Evolutionary conservation across 2,113 vertebrate species (phyloP), one percentile per base, ranked within the genome.

Genomic region (Phoenicopterus ruber): DNA sequence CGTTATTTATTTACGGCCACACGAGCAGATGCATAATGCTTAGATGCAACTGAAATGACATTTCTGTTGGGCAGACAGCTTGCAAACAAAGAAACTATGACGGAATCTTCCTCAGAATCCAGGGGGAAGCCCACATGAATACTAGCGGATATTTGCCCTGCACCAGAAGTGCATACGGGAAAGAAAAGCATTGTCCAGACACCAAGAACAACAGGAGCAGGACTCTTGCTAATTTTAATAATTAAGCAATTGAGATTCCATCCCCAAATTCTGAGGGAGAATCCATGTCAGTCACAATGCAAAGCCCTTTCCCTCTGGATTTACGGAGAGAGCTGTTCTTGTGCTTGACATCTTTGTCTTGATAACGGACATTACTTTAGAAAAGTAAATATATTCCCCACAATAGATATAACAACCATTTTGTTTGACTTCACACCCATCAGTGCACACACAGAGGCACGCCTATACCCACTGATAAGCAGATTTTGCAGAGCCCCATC

Each of bases 1-100:
- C 6, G 86, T 93, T 91, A 93, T 90, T 95, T 96, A 95, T 96
- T 91, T 94, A 96, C 87, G 92, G 82, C 86, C 84, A 93, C 66
- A 91, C 40, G 86, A 96, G 81, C 89, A 95, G 89, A 88, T 94
- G 81, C 62, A 91, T 73, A 91, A 91, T 66, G 91, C 79, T 96
- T 94, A 95, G 78, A 94, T 82, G 86, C 70, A 85, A 94, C 78
- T 66, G 84, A 88, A 96, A 91, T 94, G 54, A 88, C 84, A 91
- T 95, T 95, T 96, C 81, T 96, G 78, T 85, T 94, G 84, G 81
- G 81, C 86, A 85, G 91, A 82, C 62, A 84, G 54, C 81, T 95
- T 94, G 89, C 84, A 93, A 87, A 91, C 70, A 95, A 92, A 94
- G 83, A 91, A 80, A 84, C 29, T 93, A 59, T 25, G 66, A 85